phyloP scores from a whole-genome alignment of 2,113 vertebrate genomes.

The Cryptotis parvus region DNA sequence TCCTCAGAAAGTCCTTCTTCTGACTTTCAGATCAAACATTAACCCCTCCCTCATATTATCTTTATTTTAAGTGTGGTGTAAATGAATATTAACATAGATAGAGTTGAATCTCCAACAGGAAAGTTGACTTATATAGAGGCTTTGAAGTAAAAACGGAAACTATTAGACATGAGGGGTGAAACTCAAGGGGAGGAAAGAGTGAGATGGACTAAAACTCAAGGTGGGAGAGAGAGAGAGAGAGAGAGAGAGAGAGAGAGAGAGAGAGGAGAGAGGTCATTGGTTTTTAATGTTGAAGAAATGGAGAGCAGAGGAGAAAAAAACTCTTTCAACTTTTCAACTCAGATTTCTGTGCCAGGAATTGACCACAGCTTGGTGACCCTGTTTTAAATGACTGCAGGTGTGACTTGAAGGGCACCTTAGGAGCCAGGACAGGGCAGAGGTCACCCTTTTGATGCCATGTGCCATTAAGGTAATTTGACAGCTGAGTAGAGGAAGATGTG shows the following conservation, averaged over 20 bases:
- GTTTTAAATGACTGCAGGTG: conserved; percentile 75
- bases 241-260: too few species aligned
- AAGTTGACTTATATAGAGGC: not conserved
- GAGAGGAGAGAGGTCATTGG: not conserved
- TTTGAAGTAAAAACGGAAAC: not conserved
- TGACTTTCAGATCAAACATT: not conserved
- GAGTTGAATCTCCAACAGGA: not conserved
- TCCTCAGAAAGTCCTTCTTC: not conserved
- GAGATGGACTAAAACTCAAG: not conserved
- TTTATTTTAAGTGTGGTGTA: not conserved
- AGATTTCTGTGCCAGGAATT: conserved; percentile 53
- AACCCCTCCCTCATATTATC: too few species aligned
- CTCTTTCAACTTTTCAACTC: conserved; percentile 10
- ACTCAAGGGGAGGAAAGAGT: fast-evolving
- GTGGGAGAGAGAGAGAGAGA: not conserved
- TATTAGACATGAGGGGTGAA: not conserved
- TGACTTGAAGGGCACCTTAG: conserved; percentile 63
- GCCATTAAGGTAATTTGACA: conserved; percentile 75
- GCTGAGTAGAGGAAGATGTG: conserved; percentile 68
- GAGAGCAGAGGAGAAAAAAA: not conserved
- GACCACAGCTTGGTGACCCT: conserved; percentile 45
- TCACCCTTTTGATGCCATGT: conserved; percentile 61
- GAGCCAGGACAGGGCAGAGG: conserved; percentile 59
- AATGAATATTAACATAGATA: not conserved
- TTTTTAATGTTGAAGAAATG: conserved; percentile 4